A percentile compares a stretch with the other conserved stretches of the same genome.
These are phyloP conservation scores for Hippolais icterina DNA, from an alignment of 2,113 vertebrate genomes.

Conservation along the genomic window DNA sequence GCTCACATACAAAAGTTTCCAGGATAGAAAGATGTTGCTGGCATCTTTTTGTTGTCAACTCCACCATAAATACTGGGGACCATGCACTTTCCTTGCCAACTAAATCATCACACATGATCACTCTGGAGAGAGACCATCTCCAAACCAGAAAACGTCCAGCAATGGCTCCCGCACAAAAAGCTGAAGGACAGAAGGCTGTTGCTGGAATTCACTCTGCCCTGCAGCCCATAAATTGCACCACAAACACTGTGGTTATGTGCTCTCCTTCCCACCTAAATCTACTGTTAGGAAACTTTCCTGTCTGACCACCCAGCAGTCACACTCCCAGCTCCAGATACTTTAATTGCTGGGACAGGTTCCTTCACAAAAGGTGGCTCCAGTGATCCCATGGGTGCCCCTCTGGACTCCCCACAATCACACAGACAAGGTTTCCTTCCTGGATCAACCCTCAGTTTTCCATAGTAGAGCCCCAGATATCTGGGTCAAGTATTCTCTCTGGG, in stretches of 20 bases:
- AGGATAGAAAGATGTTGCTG: background rate
- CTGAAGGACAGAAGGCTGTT: background rate
- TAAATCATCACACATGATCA: background rate
- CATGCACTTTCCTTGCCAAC: background rate
- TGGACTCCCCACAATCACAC: background rate
- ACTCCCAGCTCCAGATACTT: background rate
- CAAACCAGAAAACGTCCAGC: background rate
- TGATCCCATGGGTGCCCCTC: background rate
- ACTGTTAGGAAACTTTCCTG: background rate
- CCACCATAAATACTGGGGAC: too few species aligned
- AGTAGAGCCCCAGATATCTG: background rate
- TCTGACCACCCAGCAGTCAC: background rate
- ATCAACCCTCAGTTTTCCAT: background rate
- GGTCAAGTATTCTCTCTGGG: background rate
- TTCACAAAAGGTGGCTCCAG: background rate
- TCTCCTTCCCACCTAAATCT: background rate
- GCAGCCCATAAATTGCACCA: background rate
- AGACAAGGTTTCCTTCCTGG: background rate
- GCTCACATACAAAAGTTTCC: background rate
- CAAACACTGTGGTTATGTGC: background rate
- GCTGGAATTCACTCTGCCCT: background rate
- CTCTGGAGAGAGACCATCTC: background rate
- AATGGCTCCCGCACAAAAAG: background rate
- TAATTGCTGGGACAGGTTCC: background rate
- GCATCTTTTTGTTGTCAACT: background rate